phyloP scores from a whole-genome alignment of 2,113 vertebrate genomes.

The human (Homo sapiens) region GRCh38 chr16:80052501-80053000 shows the following conservation, averaged over 20 bases:
- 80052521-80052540: no score
- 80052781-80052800: not conserved
- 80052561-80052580: no score
- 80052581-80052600: no score
- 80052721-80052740: not conserved
- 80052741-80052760: not conserved
- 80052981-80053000: not conserved
- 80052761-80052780: not conserved
- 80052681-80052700: no score
- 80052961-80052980: no score
- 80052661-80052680: no score
- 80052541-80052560: no score
- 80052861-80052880: not conserved
- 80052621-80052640: no score
- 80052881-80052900: no score
- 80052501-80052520: no score
- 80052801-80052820: not conserved
- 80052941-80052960: not conserved
- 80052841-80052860: not conserved
- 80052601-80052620: no score
- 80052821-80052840: not conserved
- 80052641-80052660: no score
- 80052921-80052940: not conserved
- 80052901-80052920: not conserved
- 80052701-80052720: not conserved